Conservation (phyloP, 2,888 invertebrate genomes). For the Sphaerophoria rueppellii region DNA sequence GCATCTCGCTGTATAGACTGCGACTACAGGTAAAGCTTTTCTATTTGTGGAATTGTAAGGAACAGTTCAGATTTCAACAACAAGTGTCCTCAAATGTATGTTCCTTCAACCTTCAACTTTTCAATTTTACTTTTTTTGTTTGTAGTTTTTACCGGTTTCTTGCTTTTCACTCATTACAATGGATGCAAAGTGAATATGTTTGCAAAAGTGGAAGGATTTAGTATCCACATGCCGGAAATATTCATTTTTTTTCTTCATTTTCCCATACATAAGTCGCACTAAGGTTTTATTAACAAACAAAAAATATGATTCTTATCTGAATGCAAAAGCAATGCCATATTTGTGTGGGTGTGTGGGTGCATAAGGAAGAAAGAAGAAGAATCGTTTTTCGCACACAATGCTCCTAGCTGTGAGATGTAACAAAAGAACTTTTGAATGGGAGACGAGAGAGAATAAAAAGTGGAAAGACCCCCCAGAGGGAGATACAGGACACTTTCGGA, state of each 20-base stretch:
- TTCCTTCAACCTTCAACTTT: constrained; percentile 51
- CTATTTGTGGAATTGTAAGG: background rate
- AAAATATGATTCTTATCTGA: background rate
- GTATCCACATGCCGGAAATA: constrained; percentile 22
- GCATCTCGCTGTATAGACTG: background rate
- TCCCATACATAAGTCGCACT: background rate
- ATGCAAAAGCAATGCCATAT: background rate
- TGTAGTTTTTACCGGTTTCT: background rate
- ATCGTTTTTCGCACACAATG: background rate
- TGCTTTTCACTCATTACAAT: constrained; percentile 9
- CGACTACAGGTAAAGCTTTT: background rate
- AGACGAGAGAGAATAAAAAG: background rate
- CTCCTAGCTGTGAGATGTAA: background rate
- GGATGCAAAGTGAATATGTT: background rate
- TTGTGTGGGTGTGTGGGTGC: too few species aligned
- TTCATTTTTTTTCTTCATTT: background rate
- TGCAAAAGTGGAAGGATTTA: constrained; percentile 12
- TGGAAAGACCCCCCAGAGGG: background rate
- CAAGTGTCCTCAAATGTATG: constrained; percentile 54
- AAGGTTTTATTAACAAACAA: background rate
- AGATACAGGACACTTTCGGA: constrained; percentile 30
- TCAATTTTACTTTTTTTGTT: background rate
- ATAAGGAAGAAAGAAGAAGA: background rate
- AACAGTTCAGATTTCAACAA: constrained; percentile 36
- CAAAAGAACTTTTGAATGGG: constrained; percentile 20